Evolutionary conservation across 2,113 vertebrate genomes (phyloP).

Genomic region (Clarias batrachus): DNA sequence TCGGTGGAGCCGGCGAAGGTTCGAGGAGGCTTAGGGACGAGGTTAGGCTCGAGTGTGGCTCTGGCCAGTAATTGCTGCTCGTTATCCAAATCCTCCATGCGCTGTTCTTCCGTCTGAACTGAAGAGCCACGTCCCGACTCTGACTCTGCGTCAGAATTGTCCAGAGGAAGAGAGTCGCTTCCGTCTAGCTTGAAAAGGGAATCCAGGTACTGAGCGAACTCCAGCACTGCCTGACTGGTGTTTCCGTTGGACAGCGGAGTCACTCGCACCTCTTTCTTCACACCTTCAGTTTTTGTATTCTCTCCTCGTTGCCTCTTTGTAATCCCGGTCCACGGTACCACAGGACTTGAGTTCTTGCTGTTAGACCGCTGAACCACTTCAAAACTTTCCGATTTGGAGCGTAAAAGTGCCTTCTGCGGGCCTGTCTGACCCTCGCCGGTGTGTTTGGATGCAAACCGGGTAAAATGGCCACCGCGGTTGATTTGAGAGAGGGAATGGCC

Average conservation of each 20-base stretch:
- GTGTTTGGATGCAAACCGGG: conserved; percentile 66
- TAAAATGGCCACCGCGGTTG: conserved; percentile 66
- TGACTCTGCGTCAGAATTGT: conserved; percentile 80
- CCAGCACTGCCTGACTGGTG: conserved; percentile 94
- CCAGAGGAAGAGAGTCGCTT: conserved; percentile 90
- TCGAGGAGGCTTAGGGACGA: conserved; percentile 94
- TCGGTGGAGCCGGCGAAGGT: conserved; percentile 92
- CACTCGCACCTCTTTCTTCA: conserved; percentile 50
- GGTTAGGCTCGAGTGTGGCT: conserved; percentile 91
- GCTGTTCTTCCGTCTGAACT: conserved; percentile 82
- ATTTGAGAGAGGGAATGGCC: conserved; percentile 37
- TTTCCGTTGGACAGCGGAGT: conserved; percentile 83
- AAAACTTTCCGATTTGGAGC: conserved; percentile 52
- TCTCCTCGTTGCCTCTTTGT: conserved; percentile 47
- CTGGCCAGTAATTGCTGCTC: conserved; percentile 83
- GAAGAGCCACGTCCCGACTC: conserved; percentile 75
- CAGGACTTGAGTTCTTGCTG: conserved; percentile 56
- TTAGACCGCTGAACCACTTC: conserved; percentile 62
- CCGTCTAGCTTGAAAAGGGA: conserved; percentile 94
- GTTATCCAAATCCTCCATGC: conserved; percentile 71
- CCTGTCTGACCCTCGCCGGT: conserved; percentile 62
- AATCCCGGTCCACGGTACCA: conserved; percentile 45
- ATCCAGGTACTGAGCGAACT: conserved; percentile 97
- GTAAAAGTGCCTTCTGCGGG: conserved; percentile 51
- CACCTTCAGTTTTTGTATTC: conserved; percentile 49